Evolutionary conservation across 2,797 vertebrate species (phyloP).

Genomic region (Epinephelus malabaricus): DNA sequence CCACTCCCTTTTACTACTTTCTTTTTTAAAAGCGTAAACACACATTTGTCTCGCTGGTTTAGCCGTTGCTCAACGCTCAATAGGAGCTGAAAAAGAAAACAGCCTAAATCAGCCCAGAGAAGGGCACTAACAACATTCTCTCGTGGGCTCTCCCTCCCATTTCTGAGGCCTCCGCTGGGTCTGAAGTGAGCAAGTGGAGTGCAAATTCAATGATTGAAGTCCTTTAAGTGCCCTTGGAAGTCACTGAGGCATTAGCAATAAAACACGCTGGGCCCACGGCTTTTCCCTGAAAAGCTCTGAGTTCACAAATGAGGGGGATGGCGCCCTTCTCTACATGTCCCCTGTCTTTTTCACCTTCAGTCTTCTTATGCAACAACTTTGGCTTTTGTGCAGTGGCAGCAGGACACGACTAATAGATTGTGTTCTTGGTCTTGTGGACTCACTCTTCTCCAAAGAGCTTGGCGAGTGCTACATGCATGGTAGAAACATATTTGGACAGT

Average conservation of each 20-base stretch:
- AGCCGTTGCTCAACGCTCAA: conserved; percentile 63
- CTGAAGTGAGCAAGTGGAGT: conserved; percentile 73
- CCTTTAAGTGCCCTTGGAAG: conserved; percentile 78
- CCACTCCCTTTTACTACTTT: conserved; percentile 48
- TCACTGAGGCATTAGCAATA: conserved; percentile 82
- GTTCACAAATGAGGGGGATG: conserved; percentile 63
- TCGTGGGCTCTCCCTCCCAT: conserved; percentile 43
- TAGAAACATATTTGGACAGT: conserved; percentile 38
- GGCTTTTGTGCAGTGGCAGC: conserved; percentile 63
- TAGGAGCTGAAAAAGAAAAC: conserved; percentile 68
- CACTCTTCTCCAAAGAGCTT: conserved; percentile 45
- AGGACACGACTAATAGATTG: conserved; percentile 40
- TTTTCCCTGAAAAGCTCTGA: conserved; percentile 71
- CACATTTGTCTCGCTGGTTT: conserved; percentile 79
- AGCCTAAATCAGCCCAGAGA: conserved; percentile 81
- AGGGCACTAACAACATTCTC: conserved; percentile 67
- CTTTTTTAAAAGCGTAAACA: conserved; percentile 70
- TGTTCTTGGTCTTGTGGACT: conserved; percentile 59
- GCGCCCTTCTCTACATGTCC: conserved; percentile 68
- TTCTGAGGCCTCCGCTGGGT: conserved; percentile 70
- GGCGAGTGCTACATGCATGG: conserved; percentile 19
- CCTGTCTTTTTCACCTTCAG: conserved; percentile 45
- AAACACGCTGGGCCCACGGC: conserved; percentile 74
- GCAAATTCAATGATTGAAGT: conserved; percentile 79
- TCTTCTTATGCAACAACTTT: conserved; percentile 53